Evolutionary conservation across 2,888 invertebrate genomes (phyloP), one percentile per base, ranked within the genome.

Genomic region (Nemoura dubitans): DNA sequence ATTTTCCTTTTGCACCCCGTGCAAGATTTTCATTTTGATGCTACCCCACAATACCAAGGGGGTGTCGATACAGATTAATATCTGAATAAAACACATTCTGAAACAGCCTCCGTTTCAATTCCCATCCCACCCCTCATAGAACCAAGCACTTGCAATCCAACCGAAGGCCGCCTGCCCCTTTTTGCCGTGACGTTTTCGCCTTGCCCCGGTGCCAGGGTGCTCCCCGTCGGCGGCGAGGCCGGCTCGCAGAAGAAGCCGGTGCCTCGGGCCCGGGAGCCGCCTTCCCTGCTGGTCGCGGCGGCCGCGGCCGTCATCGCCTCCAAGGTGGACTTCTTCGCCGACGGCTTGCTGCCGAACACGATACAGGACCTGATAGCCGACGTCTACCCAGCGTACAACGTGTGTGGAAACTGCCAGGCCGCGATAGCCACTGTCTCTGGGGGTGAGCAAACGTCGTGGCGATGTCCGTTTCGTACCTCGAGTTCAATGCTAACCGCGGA

Each of bases 321-420:
- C 10, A 92, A 92, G 88, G 89, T 90, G 26, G 91, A 92, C 89
- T 92, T 92, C 88, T 92, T 90, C 88, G 88, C 89, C 30, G 90
- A 91, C 87, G 88, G 89, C 14, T 87, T 88, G 85, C 89, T 92
- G 21, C 91, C 92, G 10, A 90, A 90, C 14, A 89, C 90, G 21
- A 88, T 92, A 59, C 91, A 91, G 88, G 91, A 92, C 88, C 92
- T 91, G 88, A 90, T 92, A 42, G 90, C 92, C 77, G 90, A 90
- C 83, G 90, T 91, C 42, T 92, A 92, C 88, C 89, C 89, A 77
- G 88, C 90, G 86, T 92, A 91, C 88, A 91, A 91, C 88, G 89
- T 92, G 36, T 92, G 92, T 88, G 91, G 91, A 86, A 90, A 90
- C 88, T 92, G 92, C 88, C 89, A 89, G 85, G 89, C 89, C 78